Evolutionary conservation across 2,113 vertebrate genomes (phyloP).

Genomic region (Bufo gargarizans): DNA sequence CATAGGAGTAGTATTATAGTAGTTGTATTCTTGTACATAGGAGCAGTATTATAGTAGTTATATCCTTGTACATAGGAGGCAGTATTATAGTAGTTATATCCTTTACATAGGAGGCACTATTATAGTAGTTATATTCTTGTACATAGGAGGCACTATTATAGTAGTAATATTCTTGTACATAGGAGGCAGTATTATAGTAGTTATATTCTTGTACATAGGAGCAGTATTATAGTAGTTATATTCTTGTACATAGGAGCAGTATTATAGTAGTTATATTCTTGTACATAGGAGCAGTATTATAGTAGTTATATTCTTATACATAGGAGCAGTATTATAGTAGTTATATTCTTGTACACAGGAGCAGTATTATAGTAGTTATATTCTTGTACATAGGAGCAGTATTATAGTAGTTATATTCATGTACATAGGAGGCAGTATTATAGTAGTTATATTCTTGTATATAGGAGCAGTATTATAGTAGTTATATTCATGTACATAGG

Average conservation of each 20-base stretch:
- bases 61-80: background rate
- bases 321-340: background rate
- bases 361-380: too few relatives aligned
- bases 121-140: constrained; percentile 16
- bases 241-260: background rate
- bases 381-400: too few relatives aligned
- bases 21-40: background rate
- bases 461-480: too few relatives aligned
- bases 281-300: constrained; percentile 1
- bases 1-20: background rate
- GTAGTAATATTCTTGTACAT: constrained; percentile 6
- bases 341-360: background rate
- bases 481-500: too few relatives aligned
- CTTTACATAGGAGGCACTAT: background rate
- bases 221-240: constrained; percentile 20
- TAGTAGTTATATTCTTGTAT: too few relatives aligned
- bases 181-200: background rate
- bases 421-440: too few relatives aligned
- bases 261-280: constrained; percentile 12
- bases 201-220: background rate
- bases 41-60: background rate
- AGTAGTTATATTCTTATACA: background rate
- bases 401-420: too few relatives aligned
- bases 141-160: constrained; percentile 6
- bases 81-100: constrained; percentile 17